Evolutionary conservation across 1,140 invertebrate genomes (phyloP), one percentile per base, ranked within the genome.

Genomic region (Brachionus calyciflorus): DNA sequence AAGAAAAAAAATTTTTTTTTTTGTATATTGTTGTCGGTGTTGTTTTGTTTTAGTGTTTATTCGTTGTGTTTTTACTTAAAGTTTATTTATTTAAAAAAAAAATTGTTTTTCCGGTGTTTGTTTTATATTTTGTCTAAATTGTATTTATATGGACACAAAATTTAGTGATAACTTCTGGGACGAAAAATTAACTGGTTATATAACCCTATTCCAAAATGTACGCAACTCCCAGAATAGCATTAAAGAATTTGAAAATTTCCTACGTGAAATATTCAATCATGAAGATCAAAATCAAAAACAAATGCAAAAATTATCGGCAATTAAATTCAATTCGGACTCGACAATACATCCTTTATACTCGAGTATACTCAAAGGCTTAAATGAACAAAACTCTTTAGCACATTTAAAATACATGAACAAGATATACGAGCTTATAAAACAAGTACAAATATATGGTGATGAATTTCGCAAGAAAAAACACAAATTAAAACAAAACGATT

Each of bases 161-260:
- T 65, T 65, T 65, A 65, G 60, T 19, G 69, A 73, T 21, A 17
- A 73, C 28, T 73, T 73, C 24, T 49, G 46, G 46, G 69, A 73
- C 46, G 69, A 49, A 9, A n/a, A 73, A 10, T 21, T 73, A 19
- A 51, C 30, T 1, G 69, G 69, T 37, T 73, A 51, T 14, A 19
- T 24, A 5, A 6, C 6, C 4, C 21, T 73, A 24, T 51, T 6
- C 24, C 26, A 24, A 10, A 73, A 73, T 73, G n/a, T 73, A n/a
- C 44, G 69, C 2, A 46, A 73, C 12, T 49, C 69, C 6, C 46
- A 26, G 3, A 19, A 49, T 21, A 73, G 21, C 24, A 26, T 53
- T 6, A 73, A 73, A 73, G 69, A 73, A 19, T 24, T 73, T 5
- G 46, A 73, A 33, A 49, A 12, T 2, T 73, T 51, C 41, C 33